Evolutionary conservation across 1,140 invertebrate genomes (phyloP), one percentile per base, ranked within the genome.

Genomic region (Heliconius hewitsoni): DNA sequence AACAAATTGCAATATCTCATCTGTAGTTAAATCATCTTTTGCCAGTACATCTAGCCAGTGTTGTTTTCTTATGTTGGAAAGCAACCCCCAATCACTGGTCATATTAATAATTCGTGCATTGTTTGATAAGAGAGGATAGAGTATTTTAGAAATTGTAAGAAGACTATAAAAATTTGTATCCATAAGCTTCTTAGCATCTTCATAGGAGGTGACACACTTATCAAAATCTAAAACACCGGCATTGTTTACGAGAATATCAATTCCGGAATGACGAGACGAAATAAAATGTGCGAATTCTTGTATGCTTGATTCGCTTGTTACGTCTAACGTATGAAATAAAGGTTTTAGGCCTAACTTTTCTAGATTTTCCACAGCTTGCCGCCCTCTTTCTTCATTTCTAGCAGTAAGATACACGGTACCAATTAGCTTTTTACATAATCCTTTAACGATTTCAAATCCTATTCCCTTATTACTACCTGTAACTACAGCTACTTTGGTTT

Each of bases 161-260:
- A 96, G 95, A 70, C 95, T 96, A 85, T 96, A 96, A 91, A 96
- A 97, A 91, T 98, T 98, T 8, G 96, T 96, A 80, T 94, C 93
- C 2, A 97, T 90, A 2, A 97, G 97, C 80, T 96, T 95, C 85
- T 96, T 96, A 8, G 97, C 97, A 94, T 98, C 97, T 82, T 96
- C 95, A 71, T 91, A 89, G 82, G 97, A 96, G 46, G 97, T 96
- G 83, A 96, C 96, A 9, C 95, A 95, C 27, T 96, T 96, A 84
- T 94, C 93, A 78, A 92, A 92, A 91, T 96, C 98, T 37, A 97
- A 96, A 82, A 98, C 97, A 2, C 96, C 98, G 82, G 98, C 98
- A 95, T 98, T 98, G 91, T 98, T 98, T 70, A 98, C 96, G 5
- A 98, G 92, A 72, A 98, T 90, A 95, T 98, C 97, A 34, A 98